A percentile compares a stretch with the other conserved stretches of the same genome.
Evolutionary conservation across 2,888 invertebrate species (phyloP).

Genomic region (Brachyptera risi): DNA sequence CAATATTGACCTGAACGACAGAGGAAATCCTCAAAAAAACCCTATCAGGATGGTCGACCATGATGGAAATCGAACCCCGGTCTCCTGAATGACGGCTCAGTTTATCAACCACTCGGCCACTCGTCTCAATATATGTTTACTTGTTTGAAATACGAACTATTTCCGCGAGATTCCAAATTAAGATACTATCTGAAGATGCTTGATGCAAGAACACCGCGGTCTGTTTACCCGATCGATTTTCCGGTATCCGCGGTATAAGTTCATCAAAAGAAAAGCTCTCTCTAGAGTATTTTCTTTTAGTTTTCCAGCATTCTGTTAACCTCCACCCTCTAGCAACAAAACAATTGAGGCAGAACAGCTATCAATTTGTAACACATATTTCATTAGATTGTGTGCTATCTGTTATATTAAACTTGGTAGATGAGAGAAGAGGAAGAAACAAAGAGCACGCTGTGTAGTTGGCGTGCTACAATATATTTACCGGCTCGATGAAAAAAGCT

Average conservation of each 20-base stretch:
- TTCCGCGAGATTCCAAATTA: constrained; percentile 18
- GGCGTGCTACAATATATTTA: too few relatives aligned
- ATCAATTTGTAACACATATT: constrained; percentile 1
- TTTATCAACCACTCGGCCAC: too few relatives aligned
- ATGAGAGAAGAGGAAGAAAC: background rate
- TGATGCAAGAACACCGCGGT: background rate
- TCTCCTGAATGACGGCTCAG: too few relatives aligned
- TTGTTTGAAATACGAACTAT: too few relatives aligned
- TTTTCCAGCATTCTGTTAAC: background rate
- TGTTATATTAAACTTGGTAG: background rate
- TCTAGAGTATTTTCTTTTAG: background rate
- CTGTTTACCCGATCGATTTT: constrained; percentile 10
- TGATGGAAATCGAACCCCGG: too few relatives aligned
- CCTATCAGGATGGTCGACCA: too few relatives aligned
- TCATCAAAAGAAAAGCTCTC: constrained; percentile 15
- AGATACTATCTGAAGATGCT: constrained; percentile 1
- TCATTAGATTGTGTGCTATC: background rate
- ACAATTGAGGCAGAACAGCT: background rate
- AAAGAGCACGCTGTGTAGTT: too few relatives aligned
- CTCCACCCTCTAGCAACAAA: background rate
- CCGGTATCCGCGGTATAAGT: constrained; percentile 6
- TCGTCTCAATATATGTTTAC: background rate
- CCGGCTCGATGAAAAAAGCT: too few relatives aligned
- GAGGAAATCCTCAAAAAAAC: too few relatives aligned
- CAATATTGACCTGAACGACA: too few relatives aligned